Percentiles rank a stretch among this genome's conserved stretches.
Evolutionary conservation across 2,888 invertebrate genomes (phyloP).

Genomic region (Choristoneura rosaceana): DNA sequence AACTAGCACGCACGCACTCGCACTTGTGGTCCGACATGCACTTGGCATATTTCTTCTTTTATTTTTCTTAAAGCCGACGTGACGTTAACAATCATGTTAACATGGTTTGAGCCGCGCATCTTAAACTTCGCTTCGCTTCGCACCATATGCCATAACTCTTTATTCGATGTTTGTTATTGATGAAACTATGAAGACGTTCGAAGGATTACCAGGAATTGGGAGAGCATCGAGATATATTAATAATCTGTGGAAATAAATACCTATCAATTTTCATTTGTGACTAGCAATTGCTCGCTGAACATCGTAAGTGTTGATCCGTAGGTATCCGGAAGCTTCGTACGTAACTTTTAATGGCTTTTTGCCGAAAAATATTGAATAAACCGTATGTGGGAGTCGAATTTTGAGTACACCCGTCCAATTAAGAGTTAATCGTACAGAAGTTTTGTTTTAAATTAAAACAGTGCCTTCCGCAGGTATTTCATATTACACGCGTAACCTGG

Average conservation of each 20-base stretch:
- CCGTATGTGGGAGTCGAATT: background rate
- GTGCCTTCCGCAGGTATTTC: background rate
- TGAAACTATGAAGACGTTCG: background rate
- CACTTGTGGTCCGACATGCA: too few relatives aligned
- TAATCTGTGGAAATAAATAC: slow-evolving; percentile 5
- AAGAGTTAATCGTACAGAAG: background rate
- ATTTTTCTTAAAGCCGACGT: slow-evolving; percentile 49
- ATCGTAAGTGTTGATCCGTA: background rate
- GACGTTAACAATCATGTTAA: too few relatives aligned
- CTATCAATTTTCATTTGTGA: background rate
- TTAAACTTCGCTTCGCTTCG: background rate
- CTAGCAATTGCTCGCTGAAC: background rate
- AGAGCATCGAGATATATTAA: background rate
- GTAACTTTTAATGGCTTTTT: background rate
- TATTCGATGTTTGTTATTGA: slow-evolving; percentile 1
- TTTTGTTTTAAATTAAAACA: background rate
- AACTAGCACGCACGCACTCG: too few relatives aligned
- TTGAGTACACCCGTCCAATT: background rate
- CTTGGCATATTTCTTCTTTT: slow-evolving; percentile 41
- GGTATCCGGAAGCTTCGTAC: background rate
- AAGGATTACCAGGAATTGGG: background rate
- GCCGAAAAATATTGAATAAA: background rate
- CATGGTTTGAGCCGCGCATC: slow-evolving; percentile 19
- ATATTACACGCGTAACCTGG: background rate
- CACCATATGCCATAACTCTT: background rate